Conservation (phyloP, 2,797 vertebrate genomes). For the Lepidocolaptes lacrymiger region DNA sequence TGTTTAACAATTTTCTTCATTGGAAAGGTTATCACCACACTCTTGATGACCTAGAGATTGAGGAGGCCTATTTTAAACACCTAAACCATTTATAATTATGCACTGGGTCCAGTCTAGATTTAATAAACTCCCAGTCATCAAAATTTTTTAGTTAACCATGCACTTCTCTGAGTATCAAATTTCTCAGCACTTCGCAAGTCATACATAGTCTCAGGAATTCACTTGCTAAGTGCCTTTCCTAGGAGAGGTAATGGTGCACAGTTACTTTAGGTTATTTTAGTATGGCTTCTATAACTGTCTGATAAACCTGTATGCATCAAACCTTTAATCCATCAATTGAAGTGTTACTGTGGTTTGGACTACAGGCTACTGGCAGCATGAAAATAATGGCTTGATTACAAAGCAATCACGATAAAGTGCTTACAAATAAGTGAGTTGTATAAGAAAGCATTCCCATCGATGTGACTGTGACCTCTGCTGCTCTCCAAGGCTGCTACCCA, state of each 20-base stretch:
- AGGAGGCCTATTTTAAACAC: not conserved
- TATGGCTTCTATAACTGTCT: not conserved
- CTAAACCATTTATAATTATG: not conserved
- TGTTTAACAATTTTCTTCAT: not conserved
- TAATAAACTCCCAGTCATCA: not conserved
- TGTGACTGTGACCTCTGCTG: constrained; percentile 4
- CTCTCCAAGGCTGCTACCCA: constrained; percentile 40
- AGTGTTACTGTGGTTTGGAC: not conserved
- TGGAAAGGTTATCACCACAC: not conserved
- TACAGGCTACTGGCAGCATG: not conserved
- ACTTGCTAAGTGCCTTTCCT: not conserved
- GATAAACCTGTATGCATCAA: not conserved
- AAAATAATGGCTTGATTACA: not conserved
- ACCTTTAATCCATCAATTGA: not conserved
- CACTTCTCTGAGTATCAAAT: not conserved
- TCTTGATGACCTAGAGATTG: not conserved
- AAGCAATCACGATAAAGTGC: constrained; percentile 41
- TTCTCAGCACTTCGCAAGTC: not conserved
- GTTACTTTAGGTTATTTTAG: not conserved
- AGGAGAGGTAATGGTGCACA: not conserved
- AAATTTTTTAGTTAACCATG: not conserved
- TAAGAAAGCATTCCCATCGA: constrained; percentile 5
- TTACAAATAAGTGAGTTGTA: not conserved
- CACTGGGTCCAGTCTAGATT: not conserved
- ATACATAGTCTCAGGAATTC: not conserved